Percentiles rank a stretch among this genome's conserved stretches.
phyloP scores from a whole-genome alignment of 2,888 invertebrate species.

The Calliopum simillimum region DNA sequence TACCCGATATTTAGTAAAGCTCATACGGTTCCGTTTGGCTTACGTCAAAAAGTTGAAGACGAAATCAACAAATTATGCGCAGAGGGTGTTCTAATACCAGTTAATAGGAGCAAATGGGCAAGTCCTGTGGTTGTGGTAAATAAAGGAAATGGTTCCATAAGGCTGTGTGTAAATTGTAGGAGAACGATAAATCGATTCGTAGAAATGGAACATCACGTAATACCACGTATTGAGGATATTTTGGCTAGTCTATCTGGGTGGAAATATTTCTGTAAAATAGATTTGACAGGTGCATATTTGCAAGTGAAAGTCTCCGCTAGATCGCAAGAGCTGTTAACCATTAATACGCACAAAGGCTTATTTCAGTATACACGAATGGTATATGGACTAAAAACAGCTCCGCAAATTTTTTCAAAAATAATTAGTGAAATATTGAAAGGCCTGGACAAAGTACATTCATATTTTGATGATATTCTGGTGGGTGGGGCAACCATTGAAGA shows the following conservation, averaged over 20 bases:
- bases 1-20: slow-evolving; percentile 37
- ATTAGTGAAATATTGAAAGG: slow-evolving; percentile 25
- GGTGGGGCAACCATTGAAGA: slow-evolving; percentile 24
- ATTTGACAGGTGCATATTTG: slow-evolving; percentile 36
- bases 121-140: slow-evolving; percentile 39
- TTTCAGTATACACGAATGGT: slow-evolving; percentile 37
- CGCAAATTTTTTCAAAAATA: slow-evolving; percentile 21
- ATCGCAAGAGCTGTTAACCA: slow-evolving; percentile 30
- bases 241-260: slow-evolving; percentile 34
- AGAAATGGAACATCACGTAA: slow-evolving; percentile 34
- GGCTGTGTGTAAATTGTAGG: slow-evolving; percentile 38
- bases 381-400: slow-evolving; percentile 30
- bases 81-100: slow-evolving; percentile 33
- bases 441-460: slow-evolving; percentile 26
- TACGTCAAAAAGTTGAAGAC: slow-evolving; percentile 31
- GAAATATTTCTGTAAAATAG: slow-evolving; percentile 36
- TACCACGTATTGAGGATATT: slow-evolving; percentile 38
- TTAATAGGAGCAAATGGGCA: slow-evolving; percentile 37
- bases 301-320: slow-evolving; percentile 33
- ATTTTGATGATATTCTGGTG: slow-evolving; percentile 33
- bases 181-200: slow-evolving; percentile 36
- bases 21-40: slow-evolving; percentile 37
- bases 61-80: slow-evolving; percentile 36
- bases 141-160: slow-evolving; percentile 36
- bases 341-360: slow-evolving; percentile 39